phyloP scores from a whole-genome alignment of 2,888 invertebrate species.

The Slavum lentiscoides region DNA sequence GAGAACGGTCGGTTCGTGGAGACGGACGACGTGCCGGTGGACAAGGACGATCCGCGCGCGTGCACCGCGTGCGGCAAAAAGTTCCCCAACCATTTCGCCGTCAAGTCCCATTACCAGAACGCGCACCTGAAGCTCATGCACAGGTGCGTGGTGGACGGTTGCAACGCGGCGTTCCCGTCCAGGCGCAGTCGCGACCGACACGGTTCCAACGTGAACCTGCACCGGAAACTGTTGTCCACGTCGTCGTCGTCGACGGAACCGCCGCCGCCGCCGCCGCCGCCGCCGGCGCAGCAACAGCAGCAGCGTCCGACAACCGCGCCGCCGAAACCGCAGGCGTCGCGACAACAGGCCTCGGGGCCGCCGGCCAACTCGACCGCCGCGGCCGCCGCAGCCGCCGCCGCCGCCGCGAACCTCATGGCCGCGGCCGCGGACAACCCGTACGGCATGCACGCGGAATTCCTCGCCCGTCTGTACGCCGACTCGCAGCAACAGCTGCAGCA shows the following conservation, averaged over 20 bases:
- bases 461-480: slow-evolving; percentile 77
- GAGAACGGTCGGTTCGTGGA: slow-evolving; percentile 70
- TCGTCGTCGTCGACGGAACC: slow-evolving; percentile 58
- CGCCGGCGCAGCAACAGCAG: background rate
- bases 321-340: slow-evolving; percentile 1
- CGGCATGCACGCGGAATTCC: slow-evolving; percentile 73
- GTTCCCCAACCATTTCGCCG: slow-evolving; percentile 89
- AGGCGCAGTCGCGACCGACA: slow-evolving; percentile 90
- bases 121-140: slow-evolving; percentile 94
- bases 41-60: slow-evolving; percentile 86
- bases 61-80: slow-evolving; percentile 91
- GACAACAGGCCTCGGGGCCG: background rate
- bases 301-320: background rate
- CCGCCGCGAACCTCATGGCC: slow-evolving; percentile 55
- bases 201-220: slow-evolving; percentile 86
- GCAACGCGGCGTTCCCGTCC: slow-evolving; percentile 92
- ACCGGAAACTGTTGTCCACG: slow-evolving; percentile 83
- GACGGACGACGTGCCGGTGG: slow-evolving; percentile 83
- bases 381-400: slow-evolving; percentile 57
- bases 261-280: background rate
- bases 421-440: slow-evolving; percentile 65
- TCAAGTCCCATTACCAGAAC: slow-evolving; percentile 94
- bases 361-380: too few relatives aligned
- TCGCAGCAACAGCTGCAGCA: slow-evolving; percentile 59
- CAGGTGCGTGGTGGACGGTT: slow-evolving; percentile 91